Evolutionary conservation across 2,113 vertebrate genomes (phyloP).

Genomic region (Herpetotheres cachinnans): DNA sequence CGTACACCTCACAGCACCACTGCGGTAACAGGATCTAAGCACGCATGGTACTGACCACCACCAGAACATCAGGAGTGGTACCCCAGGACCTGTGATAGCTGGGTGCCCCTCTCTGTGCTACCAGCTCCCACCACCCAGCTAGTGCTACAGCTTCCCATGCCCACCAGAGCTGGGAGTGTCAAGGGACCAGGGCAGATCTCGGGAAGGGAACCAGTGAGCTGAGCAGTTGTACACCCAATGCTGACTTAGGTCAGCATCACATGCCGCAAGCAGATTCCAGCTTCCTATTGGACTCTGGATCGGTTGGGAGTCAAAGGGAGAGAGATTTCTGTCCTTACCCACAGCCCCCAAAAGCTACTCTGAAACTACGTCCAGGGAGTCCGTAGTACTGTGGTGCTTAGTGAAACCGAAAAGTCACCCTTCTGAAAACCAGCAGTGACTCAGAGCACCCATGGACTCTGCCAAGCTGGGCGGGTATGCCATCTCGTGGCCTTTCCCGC

Average conservation of each 20-base stretch:
- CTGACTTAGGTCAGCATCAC: not conserved
- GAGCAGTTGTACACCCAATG: not conserved
- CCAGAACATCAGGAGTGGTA: not conserved
- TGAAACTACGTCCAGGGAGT: not conserved
- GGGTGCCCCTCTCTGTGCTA: too few relatives aligned
- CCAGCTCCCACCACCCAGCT: not conserved
- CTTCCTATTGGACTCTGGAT: not conserved
- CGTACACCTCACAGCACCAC: accelerated
- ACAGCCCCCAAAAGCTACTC: not conserved
- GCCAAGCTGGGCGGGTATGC: not conserved
- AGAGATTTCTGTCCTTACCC: not conserved
- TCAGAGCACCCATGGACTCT: accelerated
- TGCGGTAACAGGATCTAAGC: too few relatives aligned
- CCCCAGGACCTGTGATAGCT: not conserved
- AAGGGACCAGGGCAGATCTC: not conserved
- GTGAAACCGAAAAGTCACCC: not conserved
- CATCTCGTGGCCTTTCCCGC: not conserved
- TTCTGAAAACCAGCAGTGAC: not conserved
- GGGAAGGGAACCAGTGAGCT: not conserved
- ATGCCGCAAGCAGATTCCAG: not conserved
- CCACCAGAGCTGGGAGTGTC: not conserved
- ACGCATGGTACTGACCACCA: not conserved
- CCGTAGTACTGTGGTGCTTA: not conserved
- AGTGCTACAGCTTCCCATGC: not conserved
- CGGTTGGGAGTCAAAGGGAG: not conserved